Evolutionary conservation across 2,888 invertebrate genomes (phyloP).

Genomic region (Cataglyphis livida): DNA sequence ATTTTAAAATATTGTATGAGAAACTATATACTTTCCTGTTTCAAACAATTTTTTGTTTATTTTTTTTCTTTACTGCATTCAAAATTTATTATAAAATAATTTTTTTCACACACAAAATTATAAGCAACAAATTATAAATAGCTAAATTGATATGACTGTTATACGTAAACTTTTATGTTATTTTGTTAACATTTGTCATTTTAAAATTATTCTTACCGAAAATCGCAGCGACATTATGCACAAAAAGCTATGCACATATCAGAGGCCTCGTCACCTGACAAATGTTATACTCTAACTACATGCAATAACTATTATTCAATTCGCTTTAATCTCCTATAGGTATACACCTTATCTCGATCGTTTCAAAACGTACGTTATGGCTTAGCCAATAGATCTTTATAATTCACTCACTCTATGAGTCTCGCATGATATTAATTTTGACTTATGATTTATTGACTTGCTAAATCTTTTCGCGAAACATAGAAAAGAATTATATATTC

Average conservation of each 20-base stretch:
- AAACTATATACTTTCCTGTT: no score
- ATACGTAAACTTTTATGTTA: not conserved
- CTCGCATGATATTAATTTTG: not conserved
- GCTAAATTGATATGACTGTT: not conserved
- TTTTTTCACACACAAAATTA: not conserved
- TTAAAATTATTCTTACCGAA: slow-evolving; percentile 4
- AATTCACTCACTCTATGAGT: not conserved
- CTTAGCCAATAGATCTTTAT: slow-evolving; percentile 23
- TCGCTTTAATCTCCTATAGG: slow-evolving; percentile 2
- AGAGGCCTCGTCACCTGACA: not conserved
- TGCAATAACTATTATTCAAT: slow-evolving; percentile 3
- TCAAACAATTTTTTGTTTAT: no score
- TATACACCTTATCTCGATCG: slow-evolving; percentile 28
- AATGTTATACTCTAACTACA: slow-evolving; percentile 25
- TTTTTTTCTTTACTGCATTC: no score
- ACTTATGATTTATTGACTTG: not conserved
- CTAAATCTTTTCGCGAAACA: not conserved
- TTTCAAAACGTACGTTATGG: slow-evolving; percentile 17
- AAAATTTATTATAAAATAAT: no score
- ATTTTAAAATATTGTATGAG: no score
- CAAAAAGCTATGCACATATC: not conserved
- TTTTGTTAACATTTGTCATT: not conserved
- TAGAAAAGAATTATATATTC: not conserved
- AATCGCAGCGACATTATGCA: not conserved
- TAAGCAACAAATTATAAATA: not conserved